A percentile compares a stretch with the other conserved stretches of the same genome.
These are phyloP conservation scores for mouse (Mus musculus) DNA, from an alignment of 2,113 vertebrate species.

Conservation along the genomic window GRCm39 chr5:45393001-45393500, in stretches of 20 bases:
- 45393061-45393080: neutral
- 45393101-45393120: neutral
- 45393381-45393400: neutral
- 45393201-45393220: neutral
- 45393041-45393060: neutral
- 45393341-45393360: neutral
- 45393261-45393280: neutral
- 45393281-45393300: neutral
- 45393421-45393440: neutral
- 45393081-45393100: neutral
- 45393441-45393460: neutral
- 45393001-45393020: neutral
- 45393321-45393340: no score
- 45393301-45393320: neutral
- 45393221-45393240: neutral
- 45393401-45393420: slow-evolving; percentile 18
- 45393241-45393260: neutral
- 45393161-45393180: neutral
- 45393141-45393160: neutral
- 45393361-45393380: neutral
- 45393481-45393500: neutral
- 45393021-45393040: neutral
- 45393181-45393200: neutral
- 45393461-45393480: neutral
- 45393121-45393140: neutral